Base-by-base conservation (phyloP, 2,888 invertebrate species). In the Crioceris asparagi region DNA sequence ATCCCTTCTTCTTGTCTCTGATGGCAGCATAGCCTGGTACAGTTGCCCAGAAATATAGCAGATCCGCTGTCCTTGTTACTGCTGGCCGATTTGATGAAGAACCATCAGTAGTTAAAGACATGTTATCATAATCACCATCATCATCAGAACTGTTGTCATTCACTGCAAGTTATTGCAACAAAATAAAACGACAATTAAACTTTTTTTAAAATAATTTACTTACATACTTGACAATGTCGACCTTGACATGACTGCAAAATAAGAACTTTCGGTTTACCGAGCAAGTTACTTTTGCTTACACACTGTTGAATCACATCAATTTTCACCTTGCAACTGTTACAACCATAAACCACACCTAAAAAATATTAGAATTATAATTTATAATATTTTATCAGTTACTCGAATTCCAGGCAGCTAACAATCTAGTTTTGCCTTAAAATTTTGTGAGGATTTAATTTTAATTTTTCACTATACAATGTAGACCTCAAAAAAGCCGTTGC, bases 161-260 rank as follows among this genome's bases (percentile, higher is more conserved):
- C n/a, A 21, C 21, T 21, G 10, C 10, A 21, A 21, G 21, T 21
- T 21, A 21, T 10, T 10, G 10, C 6, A 21, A 6, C 17, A 19
- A 21, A 30, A 30, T 29, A 16, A 16, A 38, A 33, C 27, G 29
- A 39, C 3, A 35, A 32, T 31, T 25, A 34, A 32, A 41, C 12
- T 33, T 23, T 35, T 38, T 21, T 25, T 23, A 12, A 38, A 32
- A 32, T 31, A 16, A 2, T 32, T n/a, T 21, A 32, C 41, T 43
- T 52, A 61, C 58, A 29, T 50, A 47, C 49, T 45, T 56, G 58
- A 25, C 56, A 56, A 26, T 48, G 38, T 3, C 45, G 52, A 18
- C 69, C 71, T 53, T 75, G 75, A 41, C 75, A 75, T 1, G 74
- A 70, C 55, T 75, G 75, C 26, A 75, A 60, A 32, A 75, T 66